These are phyloP conservation scores for Chrysemys picta DNA, from an alignment of 2,113 vertebrate genomes.

Conservation along the genomic window DNA sequence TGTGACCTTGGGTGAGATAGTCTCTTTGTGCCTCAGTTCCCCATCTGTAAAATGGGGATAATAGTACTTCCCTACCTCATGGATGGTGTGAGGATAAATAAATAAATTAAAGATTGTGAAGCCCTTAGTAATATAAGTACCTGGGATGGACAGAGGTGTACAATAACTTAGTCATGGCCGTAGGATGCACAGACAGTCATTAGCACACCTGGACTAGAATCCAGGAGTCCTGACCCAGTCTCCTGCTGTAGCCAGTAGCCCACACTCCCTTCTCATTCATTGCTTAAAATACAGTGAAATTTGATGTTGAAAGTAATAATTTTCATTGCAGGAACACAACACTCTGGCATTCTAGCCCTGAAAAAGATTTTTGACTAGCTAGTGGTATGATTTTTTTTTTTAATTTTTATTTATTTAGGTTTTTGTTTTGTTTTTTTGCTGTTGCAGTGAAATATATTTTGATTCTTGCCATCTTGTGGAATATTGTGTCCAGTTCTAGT, in stretches of 20 bases:
- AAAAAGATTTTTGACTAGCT: slow-evolving; percentile 52
- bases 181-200: background rate
- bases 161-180: background rate
- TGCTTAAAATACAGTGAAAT: background rate
- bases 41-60: background rate
- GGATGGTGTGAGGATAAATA: background rate
- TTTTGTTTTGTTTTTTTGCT: background rate
- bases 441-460: slow-evolving; percentile 49
- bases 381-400: background rate
- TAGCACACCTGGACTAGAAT: background rate
- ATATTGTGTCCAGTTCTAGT: background rate
- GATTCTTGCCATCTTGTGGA: background rate
- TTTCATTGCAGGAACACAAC: slow-evolving; percentile 5
- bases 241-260: rapidly evolving
- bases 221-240: background rate
- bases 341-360: background rate
- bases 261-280: background rate
- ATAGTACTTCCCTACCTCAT: background rate
- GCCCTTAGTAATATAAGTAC: background rate
- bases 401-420: too few relatives aligned
- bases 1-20: background rate
- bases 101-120: background rate
- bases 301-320: slow-evolving; percentile 9
- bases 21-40: background rate
- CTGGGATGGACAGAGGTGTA: background rate